phyloP scores from a whole-genome alignment of 2,797 vertebrate genomes.

The Pseudochirops cupreus region DNA sequence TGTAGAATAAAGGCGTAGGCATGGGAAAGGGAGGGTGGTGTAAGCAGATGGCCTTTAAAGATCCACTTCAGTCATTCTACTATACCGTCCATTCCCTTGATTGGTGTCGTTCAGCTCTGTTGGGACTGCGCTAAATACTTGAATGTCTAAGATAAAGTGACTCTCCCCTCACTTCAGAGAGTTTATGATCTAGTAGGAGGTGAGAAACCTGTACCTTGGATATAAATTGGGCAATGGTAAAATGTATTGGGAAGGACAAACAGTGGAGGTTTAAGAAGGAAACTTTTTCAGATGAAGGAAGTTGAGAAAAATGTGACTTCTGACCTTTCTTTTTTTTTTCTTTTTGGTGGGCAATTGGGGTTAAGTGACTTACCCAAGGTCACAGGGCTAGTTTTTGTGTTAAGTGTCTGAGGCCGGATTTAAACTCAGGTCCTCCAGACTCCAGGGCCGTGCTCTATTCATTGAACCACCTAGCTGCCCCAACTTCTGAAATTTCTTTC shows the following conservation, averaged over 20 bases:
- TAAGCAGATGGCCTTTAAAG: background rate
- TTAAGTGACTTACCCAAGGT: no score
- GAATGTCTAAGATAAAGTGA: background rate
- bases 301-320: background rate
- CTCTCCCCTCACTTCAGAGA: background rate
- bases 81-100: background rate
- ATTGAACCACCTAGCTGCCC: no score
- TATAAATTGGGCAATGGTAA: background rate
- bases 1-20: background rate
- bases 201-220: background rate
- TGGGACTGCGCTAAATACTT: background rate
- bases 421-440: no score
- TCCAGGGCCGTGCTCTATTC: no score
- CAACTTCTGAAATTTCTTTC: background rate
- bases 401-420: no score
- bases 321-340: no score
- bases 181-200: background rate
- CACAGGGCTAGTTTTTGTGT: no score
- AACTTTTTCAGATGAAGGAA: background rate
- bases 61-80: background rate
- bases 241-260: background rate
- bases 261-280: background rate
- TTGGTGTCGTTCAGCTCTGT: background rate
- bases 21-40: background rate
- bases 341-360: no score